Base-by-base conservation (phyloP, 2,797 vertebrate genomes). In the Rhynchonycteris naso region DNA sequence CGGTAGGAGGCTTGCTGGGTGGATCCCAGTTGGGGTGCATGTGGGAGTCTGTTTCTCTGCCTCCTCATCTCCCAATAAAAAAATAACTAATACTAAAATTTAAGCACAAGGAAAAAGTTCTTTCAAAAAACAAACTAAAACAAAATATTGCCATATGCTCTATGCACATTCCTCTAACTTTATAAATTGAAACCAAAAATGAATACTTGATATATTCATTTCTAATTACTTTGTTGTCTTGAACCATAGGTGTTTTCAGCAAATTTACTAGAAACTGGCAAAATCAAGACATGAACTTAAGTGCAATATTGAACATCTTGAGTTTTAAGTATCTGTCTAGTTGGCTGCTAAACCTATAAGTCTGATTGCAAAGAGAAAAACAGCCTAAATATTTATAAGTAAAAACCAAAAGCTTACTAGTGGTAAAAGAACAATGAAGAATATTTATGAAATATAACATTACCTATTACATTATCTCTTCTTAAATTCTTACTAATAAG, bases 121-220 rank as follows among this genome's bases (percentile, higher is more conserved):
- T 61, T 68, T n/a, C 33, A 43, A 61, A 47, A 88, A 65, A 61
- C 54, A 16, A 11, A 63, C 2, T 54, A 63, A 86, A 74, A 74
- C 7, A 91, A 93, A 91, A 79, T 54, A 74, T 22, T 83, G 28
- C 11, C 74, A 85, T 82, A 28, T 74, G 12, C 4, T 52, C 26
- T 26, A 91, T 0, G 22, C 8, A 83, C 22, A 59, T 76, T 50
- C 13, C 33, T n/a, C 68, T 85, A 76, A 74, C 75, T 86, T 91
- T 68, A 52, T 75, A 95, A 91, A 83, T 75, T 21, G 50, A 96
- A 95, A 83, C 21, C 47, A 33, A 92, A 79, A 66, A 26, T 28
- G 14, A 24, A 30, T 43, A 63, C 18, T 43, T 72, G 47, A 72
- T 24, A 83, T 84, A 30, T 19, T 78, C 1, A 38, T 47, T 66